Evolutionary conservation across 2,797 vertebrate species (phyloP).

Genomic region (Leptoclinus maculatus): DNA sequence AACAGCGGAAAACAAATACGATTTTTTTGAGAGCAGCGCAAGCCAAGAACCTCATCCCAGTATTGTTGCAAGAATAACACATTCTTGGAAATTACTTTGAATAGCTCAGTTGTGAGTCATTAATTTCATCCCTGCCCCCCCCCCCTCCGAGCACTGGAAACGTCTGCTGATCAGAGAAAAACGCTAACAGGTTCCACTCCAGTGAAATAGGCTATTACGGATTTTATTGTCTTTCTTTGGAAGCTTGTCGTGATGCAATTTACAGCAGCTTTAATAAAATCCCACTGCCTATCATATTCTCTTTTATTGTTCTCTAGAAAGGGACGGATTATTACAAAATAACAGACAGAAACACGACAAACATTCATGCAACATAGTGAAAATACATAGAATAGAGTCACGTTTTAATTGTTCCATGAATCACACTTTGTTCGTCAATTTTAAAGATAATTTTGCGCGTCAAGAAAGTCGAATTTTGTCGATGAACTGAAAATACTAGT

Average conservation of each 20-base stretch:
- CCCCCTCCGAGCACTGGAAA: slow-evolving; percentile 38
- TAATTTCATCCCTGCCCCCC: slow-evolving; percentile 42
- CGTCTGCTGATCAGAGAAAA: slow-evolving; percentile 54
- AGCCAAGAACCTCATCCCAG: slow-evolving; percentile 70
- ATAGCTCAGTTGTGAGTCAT: slow-evolving; percentile 70
- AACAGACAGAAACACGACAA: background rate
- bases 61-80: slow-evolving; percentile 72
- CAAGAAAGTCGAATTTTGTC: too few species aligned
- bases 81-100: slow-evolving; percentile 70
- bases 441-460: too few species aligned
- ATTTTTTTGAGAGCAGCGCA: slow-evolving; percentile 45
- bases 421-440: too few species aligned
- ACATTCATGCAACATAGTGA: too few species aligned
- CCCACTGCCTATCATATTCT: background rate
- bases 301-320: background rate
- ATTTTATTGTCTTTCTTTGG: slow-evolving; percentile 17
- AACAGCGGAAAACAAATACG: slow-evolving; percentile 72
- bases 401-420: too few species aligned
- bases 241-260: slow-evolving; percentile 24
- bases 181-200: slow-evolving; percentile 46
- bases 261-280: slow-evolving; percentile 42
- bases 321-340: background rate
- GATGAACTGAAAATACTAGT: too few species aligned
- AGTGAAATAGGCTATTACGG: slow-evolving; percentile 3
- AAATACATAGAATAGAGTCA: too few species aligned